Evolutionary conservation across 2,888 invertebrate species (phyloP).

Genomic region (Petrolisthes cinctipes): DNA sequence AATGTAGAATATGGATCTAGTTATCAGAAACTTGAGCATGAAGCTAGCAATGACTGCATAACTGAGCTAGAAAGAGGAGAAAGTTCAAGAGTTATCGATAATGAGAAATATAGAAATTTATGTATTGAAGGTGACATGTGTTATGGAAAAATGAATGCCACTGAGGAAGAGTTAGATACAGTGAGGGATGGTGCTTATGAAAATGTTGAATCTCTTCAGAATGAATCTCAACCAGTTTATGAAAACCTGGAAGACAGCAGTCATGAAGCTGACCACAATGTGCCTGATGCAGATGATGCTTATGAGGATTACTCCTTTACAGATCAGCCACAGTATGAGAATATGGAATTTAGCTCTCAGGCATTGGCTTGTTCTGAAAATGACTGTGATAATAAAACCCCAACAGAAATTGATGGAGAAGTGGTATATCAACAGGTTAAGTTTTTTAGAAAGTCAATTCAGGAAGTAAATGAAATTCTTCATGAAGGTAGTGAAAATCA

Average conservation of each 20-base stretch:
- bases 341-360: conserved; percentile 57
- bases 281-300: conserved; percentile 61
- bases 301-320: conserved; percentile 61
- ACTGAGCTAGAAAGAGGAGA: conserved; percentile 13
- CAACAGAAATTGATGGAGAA: conserved; percentile 65
- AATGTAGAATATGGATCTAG: conserved; percentile 45
- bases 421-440: conserved; percentile 82
- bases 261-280: conserved; percentile 44
- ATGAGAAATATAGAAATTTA: conserved; percentile 15
- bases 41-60: conserved; percentile 12
- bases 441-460: conserved; percentile 80
- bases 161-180: conserved; percentile 20
- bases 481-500: conserved; percentile 43
- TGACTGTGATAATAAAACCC: conserved; percentile 50
- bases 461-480: conserved; percentile 78
- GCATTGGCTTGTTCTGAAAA: conserved; percentile 18
- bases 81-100: background rate
- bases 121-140: background rate
- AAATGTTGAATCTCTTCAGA: conserved; percentile 51
- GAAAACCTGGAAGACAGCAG: conserved; percentile 54
- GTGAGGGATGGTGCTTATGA: conserved; percentile 43
- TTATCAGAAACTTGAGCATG: conserved; percentile 38
- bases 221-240: conserved; percentile 45
- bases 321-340: conserved; percentile 63
- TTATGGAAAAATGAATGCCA: conserved; percentile 11